Evolutionary conservation across 37 sponge, comb jelly and placozoan genomes (phyloP).

Genomic region (Haliclona indistincta): DNA sequence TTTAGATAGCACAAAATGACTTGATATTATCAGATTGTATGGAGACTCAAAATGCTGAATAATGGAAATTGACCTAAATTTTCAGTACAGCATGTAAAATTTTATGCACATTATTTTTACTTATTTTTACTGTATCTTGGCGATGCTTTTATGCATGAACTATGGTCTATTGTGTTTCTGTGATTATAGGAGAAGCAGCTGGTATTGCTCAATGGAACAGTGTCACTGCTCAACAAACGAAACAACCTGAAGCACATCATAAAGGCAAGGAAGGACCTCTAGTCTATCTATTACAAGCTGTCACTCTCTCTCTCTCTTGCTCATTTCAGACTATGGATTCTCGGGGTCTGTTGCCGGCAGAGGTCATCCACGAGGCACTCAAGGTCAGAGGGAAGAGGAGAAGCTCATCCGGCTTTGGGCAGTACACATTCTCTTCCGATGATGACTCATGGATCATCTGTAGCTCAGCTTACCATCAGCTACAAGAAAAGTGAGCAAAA

Average conservation of each 20-base stretch:
- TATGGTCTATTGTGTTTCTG: no score
- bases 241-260: not conserved
- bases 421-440: not conserved
- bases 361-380: slow-evolving; percentile 9
- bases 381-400: not conserved
- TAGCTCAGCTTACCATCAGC: slow-evolving; percentile 38
- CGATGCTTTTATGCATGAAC: no score
- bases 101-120: no score
- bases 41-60: no score
- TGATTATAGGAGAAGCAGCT: slow-evolving; percentile 1
- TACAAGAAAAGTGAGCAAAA: slow-evolving; percentile 53
- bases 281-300: not conserved
- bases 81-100: no score
- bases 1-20: no score
- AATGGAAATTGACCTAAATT: no score
- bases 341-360: slow-evolving; percentile 20
- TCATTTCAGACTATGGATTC: slow-evolving; percentile 59
- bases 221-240: not conserved
- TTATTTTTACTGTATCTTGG: no score
- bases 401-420: not conserved
- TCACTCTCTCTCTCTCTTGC: no score
- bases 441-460: slow-evolving; percentile 42
- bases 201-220: not conserved
- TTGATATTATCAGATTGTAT: no score
- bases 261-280: not conserved